phyloP scores from a whole-genome alignment of 1,140 invertebrate species.

The Leucophenga varia region DNA sequence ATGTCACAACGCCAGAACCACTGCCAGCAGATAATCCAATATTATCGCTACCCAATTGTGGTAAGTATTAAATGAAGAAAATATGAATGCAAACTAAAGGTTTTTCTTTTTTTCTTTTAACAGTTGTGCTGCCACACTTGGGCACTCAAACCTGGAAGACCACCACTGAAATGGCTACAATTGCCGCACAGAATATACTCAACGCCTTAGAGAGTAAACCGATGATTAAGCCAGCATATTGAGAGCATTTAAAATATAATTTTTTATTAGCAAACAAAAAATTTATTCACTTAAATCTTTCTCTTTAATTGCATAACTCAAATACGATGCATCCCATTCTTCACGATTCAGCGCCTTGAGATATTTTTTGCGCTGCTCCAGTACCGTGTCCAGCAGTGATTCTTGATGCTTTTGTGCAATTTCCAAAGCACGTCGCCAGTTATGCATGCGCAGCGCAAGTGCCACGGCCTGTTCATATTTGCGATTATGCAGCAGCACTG shows the following conservation, averaged over 20 bases:
- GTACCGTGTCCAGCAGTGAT: constrained; percentile 75
- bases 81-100: too few species aligned
- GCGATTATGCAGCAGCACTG: constrained; percentile 77
- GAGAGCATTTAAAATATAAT: background rate
- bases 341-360: constrained; percentile 71
- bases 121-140: constrained; percentile 82
- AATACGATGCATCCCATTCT: constrained; percentile 74
- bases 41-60: constrained; percentile 74
- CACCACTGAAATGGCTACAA: constrained; percentile 73
- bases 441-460: constrained; percentile 78
- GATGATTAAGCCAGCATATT: constrained; percentile 62
- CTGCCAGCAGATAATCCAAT: constrained; percentile 75
- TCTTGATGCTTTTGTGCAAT: constrained; percentile 78
- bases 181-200: constrained; percentile 79
- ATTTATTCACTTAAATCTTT: constrained; percentile 22
- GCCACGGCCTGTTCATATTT: constrained; percentile 76
- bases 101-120: constrained; percentile 53
- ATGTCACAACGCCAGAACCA: constrained; percentile 89
- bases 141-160: constrained; percentile 81
- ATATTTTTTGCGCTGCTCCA: constrained; percentile 77
- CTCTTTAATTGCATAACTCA: constrained; percentile 65
- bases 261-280: too few species aligned
- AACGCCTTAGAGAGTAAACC: constrained; percentile 70
- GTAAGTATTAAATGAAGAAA: constrained; percentile 58
- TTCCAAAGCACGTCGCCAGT: constrained; percentile 87